Base-by-base conservation (phyloP, 2,113 vertebrate genomes). In the Stigmatopora argus region DNA sequence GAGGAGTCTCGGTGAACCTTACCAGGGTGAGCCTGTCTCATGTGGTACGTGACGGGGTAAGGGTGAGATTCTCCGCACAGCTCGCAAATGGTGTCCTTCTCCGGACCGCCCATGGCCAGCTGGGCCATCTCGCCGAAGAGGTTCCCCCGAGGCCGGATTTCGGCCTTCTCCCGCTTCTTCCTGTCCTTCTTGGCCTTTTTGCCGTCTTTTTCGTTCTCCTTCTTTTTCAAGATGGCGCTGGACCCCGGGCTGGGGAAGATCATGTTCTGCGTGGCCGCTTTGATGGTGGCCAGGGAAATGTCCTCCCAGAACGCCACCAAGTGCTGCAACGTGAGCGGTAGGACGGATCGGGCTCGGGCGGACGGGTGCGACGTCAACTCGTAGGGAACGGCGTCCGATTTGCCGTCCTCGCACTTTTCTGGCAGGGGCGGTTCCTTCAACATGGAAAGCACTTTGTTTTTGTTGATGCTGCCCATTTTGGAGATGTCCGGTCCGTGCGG, bases 391-490 rank as follows among this genome's bases (percentile, higher is more conserved):
- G 83, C 70, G 64, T 97, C 96, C 0, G 78, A 84, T 84, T 97
- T 98, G 19, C 94, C 94, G 64, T 98, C 96, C 71, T 98, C 96
- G 49, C 95, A 98, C 74, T 96, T 96, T 70, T 99, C 97, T 69
- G 95, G 96, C 51, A 98, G 87, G 0, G 96, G 95, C 4, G 96
- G 95, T 47, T 99, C 97, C 80, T 98, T 98, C 38, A 99, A 90
- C 97, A 99, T 99, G 5, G 96, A 99, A 4, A 99, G 89, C 26
- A 99, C 97, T 71, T 99, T 98, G 67, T 99, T 99, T 88, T 99
- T 99, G 84, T 99, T 99, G 84, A 99, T 98, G 87, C 96, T 98
- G 47, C 96, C 97, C 97, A 99, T 99, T 89, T 99, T 99, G 63
- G 97, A 99, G 82, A 99, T 99, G 85, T 99, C 97, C 19, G 97